Conservation (phyloP, 1,140 invertebrate genomes). For the Lordiphosa clarofinis region DNA sequence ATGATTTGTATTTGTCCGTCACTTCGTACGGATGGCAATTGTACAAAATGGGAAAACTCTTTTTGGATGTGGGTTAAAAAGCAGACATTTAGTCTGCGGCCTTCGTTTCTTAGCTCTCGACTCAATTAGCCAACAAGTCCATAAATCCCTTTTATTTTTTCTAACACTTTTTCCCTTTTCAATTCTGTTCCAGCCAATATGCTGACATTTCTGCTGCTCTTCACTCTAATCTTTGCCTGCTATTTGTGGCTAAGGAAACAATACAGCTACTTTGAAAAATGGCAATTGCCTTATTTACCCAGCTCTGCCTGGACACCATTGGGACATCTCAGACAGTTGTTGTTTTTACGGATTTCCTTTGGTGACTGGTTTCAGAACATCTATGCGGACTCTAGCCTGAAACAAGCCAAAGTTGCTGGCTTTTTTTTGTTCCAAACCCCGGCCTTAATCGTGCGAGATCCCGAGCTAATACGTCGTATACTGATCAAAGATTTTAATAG, state of each 20-base stretch:
- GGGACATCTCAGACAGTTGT: conserved; percentile 54
- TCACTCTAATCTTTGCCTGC: conserved; percentile 6
- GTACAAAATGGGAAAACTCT: no score
- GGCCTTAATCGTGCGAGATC: conserved; percentile 80
- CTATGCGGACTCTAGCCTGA: conserved; percentile 32
- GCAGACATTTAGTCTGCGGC: no score
- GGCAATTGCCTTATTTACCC: conserved; percentile 42
- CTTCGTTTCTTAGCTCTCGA: no score
- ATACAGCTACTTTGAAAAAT: conserved; percentile 52
- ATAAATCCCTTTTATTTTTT: no score
- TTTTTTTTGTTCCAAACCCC: conserved; percentile 80
- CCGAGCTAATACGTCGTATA: conserved; percentile 80
- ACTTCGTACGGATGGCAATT: no score
- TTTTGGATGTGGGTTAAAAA: no score
- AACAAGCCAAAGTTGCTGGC: conserved; percentile 56
- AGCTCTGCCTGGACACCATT: conserved; percentile 42
- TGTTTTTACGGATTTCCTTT: conserved; percentile 56
- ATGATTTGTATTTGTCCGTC: no score
- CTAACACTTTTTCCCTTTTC: background rate
- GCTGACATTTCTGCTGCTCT: conserved; percentile 19
- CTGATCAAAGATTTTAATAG: conserved; percentile 80
- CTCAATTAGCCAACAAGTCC: no score
- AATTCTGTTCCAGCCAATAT: background rate
- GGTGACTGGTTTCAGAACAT: conserved; percentile 65
- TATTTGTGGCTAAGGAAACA: conserved; percentile 32